Conservation (phyloP, 2,113 vertebrate species). For the Pterocles orientalis region DNA sequence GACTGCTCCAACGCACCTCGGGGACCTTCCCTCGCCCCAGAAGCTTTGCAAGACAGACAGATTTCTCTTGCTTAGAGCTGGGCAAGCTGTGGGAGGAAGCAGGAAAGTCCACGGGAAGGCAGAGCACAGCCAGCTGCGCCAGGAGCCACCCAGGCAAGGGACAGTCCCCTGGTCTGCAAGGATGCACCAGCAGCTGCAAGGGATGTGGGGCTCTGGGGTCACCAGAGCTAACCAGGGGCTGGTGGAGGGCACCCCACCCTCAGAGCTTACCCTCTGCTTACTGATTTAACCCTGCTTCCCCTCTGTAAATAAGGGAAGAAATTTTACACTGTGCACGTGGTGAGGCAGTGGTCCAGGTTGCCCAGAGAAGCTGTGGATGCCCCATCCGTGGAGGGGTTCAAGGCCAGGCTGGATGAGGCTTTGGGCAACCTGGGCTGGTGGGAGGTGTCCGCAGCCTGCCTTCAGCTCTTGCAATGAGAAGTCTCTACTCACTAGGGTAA, state of each 20-base stretch:
- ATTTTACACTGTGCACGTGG: no score
- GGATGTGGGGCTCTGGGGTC: neutral
- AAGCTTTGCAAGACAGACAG: neutral
- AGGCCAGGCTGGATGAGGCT: no score
- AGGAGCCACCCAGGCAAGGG: neutral
- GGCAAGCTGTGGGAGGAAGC: neutral
- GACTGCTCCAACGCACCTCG: neutral
- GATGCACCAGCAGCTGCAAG: accelerated
- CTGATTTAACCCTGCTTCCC: neutral
- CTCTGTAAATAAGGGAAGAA: neutral
- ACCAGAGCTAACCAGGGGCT: neutral
- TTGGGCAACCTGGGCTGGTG: no score
- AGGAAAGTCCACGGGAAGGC: neutral
- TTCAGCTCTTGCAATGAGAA: neutral
- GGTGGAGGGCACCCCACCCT: neutral
- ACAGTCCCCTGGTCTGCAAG: accelerated
- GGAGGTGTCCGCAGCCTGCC: neutral
- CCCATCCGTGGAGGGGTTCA: no score
- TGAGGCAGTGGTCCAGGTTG: no score
- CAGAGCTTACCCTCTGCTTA: neutral
- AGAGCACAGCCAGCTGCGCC: accelerated
- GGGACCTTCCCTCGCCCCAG: neutral
- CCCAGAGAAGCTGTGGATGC: no score
- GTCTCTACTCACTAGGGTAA: neutral
- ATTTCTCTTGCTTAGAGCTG: neutral